A percentile compares a stretch with the other conserved stretches of the same genome.
Evolutionary conservation across 2,797 vertebrate genomes (phyloP).

Genomic region (Anguilla pacifica): DNA sequence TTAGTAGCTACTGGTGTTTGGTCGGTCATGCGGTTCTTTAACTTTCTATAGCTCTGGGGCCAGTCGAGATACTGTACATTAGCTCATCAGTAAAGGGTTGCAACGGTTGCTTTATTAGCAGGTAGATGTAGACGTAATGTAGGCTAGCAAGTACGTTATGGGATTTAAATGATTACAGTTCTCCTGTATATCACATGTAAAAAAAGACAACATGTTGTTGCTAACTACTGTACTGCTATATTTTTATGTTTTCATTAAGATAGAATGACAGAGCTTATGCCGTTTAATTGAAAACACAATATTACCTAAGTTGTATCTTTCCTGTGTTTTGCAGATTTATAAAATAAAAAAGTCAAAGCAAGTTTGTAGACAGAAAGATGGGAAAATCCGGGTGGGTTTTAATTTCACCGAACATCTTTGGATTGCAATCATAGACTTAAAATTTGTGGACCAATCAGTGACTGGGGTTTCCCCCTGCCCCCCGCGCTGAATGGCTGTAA

Average conservation of each 20-base stretch:
- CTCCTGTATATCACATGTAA: neutral
- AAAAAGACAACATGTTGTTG: neutral
- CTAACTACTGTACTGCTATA: neutral
- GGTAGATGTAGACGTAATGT: neutral
- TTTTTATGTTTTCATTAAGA: neutral
- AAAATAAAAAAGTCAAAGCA: conserved; percentile 14
- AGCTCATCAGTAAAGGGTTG: neutral
- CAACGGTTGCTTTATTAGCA: neutral
- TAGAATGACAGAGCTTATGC: neutral
- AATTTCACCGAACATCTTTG: conserved; percentile 20
- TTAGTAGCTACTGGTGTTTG: conserved; percentile 7
- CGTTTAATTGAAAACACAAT: neutral
- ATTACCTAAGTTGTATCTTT: conserved; percentile 11
- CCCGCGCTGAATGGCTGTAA: conserved; percentile 75
- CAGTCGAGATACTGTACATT: neutral
- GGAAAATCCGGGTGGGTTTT: conserved; percentile 8
- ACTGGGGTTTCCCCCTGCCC: conserved; percentile 48
- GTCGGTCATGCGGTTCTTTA: neutral
- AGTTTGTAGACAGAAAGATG: conserved; percentile 6
- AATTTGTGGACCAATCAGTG: conserved; percentile 41
- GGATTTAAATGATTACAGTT: neutral
- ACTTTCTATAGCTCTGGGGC: neutral
- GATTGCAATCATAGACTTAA: conserved; percentile 55
- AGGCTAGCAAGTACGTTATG: neutral
- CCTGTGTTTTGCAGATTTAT: conserved; percentile 3